These are phyloP conservation scores for Diachasma alloeum DNA, from an alignment of 1,140 invertebrate genomes.

Conservation along the genomic window DNA sequence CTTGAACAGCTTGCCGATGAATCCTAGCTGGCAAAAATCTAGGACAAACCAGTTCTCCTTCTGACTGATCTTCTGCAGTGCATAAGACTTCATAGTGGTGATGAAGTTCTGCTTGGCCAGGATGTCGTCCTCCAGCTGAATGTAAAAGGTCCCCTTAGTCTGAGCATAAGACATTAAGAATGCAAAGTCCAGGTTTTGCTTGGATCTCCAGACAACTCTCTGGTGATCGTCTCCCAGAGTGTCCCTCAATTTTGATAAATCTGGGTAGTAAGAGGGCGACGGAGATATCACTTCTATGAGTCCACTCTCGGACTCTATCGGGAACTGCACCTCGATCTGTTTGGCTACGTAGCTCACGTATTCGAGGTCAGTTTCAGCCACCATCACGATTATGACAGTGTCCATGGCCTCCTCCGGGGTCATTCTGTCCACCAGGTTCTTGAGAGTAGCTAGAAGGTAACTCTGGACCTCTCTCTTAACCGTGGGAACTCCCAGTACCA, in stretches of 20 bases:
- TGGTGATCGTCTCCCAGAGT: conserved; percentile 90
- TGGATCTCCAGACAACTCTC: conserved; percentile 92
- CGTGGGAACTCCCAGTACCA: conserved; percentile 89
- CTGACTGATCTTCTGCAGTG: conserved; percentile 77
- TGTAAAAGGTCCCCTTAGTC: conserved; percentile 79
- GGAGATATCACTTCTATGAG: conserved; percentile 77
- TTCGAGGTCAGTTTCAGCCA: conserved; percentile 85
- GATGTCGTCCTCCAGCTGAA: conserved; percentile 96
- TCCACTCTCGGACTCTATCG: conserved; percentile 56
- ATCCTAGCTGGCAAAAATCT: conserved; percentile 93
- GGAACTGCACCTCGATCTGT: conserved; percentile 77
- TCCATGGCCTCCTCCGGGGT: conserved; percentile 78
- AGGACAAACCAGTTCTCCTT: conserved; percentile 90
- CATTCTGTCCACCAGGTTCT: conserved; percentile 86
- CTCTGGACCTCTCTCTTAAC: conserved; percentile 88
- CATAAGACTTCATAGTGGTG: conserved; percentile 88
- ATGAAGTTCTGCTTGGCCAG: conserved; percentile 88
- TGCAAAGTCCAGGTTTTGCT: conserved; percentile 96
- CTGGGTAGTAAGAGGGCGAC: conserved; percentile 86
- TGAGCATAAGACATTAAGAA: conserved; percentile 96
- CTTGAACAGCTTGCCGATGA: conserved; percentile 96
- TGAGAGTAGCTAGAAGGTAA: conserved; percentile 88
- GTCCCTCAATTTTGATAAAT: conserved; percentile 78
- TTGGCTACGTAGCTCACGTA: conserved; percentile 76
- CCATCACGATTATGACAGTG: conserved; percentile 87